Evolutionary conservation across 2,797 vertebrate species (phyloP).

Genomic region (Pogoniulus pusillus): DNA sequence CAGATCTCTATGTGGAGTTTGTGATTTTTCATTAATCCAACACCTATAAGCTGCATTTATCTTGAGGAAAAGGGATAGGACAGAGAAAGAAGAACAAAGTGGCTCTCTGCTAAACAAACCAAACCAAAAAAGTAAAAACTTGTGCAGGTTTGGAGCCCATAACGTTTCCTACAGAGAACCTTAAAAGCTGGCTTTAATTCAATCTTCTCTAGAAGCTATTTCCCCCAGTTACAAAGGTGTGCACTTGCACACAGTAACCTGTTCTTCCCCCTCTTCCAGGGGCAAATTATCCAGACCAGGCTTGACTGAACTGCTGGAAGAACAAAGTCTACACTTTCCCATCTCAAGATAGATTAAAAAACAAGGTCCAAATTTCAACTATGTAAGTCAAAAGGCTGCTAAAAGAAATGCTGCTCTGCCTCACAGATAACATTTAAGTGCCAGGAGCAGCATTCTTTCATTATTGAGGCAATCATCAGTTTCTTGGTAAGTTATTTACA

Average conservation of each 20-base stretch:
- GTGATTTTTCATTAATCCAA: background rate
- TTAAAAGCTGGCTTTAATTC: background rate
- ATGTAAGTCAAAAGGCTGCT: background rate
- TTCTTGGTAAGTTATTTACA: background rate
- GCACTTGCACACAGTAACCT: background rate
- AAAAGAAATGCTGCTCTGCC: background rate
- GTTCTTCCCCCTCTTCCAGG: background rate
- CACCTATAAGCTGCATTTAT: background rate
- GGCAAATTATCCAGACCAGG: too few relatives aligned
- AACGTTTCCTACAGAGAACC: background rate
- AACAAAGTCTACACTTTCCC: background rate
- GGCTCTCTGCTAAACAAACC: background rate
- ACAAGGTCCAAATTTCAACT: background rate
- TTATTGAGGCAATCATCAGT: background rate
- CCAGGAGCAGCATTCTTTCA: background rate
- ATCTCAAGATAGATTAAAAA: background rate
- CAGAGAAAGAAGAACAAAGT: background rate
- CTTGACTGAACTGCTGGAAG: background rate
- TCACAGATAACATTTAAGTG: background rate
- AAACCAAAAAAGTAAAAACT: background rate
- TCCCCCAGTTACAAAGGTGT: accelerated
- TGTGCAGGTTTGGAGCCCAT: background rate
- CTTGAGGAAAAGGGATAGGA: background rate
- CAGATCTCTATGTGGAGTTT: background rate
- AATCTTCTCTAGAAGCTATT: background rate